Percentiles rank a stretch among this genome's conserved stretches.
These are phyloP conservation scores for Troides oblongomaculatus DNA, from an alignment of 2,888 invertebrate genomes.

Conservation along the genomic window DNA sequence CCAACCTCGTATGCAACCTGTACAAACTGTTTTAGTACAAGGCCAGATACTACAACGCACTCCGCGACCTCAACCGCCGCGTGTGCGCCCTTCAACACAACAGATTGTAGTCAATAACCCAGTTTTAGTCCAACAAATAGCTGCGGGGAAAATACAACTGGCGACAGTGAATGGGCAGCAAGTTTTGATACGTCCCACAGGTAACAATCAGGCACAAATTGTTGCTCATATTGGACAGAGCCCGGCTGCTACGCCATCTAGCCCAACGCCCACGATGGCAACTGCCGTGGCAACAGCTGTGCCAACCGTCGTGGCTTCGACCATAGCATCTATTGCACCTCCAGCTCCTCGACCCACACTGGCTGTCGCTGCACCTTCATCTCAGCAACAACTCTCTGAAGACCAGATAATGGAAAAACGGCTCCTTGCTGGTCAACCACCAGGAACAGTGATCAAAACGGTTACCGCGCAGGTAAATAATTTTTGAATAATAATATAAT, in stretches of 20 bases:
- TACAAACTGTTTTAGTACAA: slow-evolving; percentile 64
- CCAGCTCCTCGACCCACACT: slow-evolving; percentile 40
- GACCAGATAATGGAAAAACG: slow-evolving; percentile 84
- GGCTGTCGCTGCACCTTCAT: slow-evolving; percentile 36
- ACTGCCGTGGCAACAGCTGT: slow-evolving; percentile 41
- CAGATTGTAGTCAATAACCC: slow-evolving; percentile 90
- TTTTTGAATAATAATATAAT: not conserved
- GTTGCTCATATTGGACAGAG: slow-evolving; percentile 85
- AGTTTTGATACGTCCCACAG: slow-evolving; percentile 88
- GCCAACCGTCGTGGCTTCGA: slow-evolving; percentile 27
- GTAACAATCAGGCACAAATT: slow-evolving; percentile 88
- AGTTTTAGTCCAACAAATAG: slow-evolving; percentile 88
- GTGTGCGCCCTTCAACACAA: slow-evolving; percentile 66
- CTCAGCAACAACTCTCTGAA: slow-evolving; percentile 58
- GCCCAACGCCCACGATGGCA: slow-evolving; percentile 31
- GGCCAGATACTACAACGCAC: slow-evolving; percentile 48
- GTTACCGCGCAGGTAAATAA: slow-evolving; percentile 86
- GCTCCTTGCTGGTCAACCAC: slow-evolving; percentile 88
- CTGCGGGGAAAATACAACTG: slow-evolving; percentile 89
- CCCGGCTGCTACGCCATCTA: slow-evolving; percentile 51
- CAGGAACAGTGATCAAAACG: slow-evolving; percentile 92
- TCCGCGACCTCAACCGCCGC: slow-evolving; percentile 44
- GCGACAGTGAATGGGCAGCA: slow-evolving; percentile 93
- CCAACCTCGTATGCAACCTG: slow-evolving; percentile 58
- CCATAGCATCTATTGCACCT: slow-evolving; percentile 40